phyloP scores from a whole-genome alignment of 2,797 vertebrate genomes.

The Borostomias antarcticus region DNA sequence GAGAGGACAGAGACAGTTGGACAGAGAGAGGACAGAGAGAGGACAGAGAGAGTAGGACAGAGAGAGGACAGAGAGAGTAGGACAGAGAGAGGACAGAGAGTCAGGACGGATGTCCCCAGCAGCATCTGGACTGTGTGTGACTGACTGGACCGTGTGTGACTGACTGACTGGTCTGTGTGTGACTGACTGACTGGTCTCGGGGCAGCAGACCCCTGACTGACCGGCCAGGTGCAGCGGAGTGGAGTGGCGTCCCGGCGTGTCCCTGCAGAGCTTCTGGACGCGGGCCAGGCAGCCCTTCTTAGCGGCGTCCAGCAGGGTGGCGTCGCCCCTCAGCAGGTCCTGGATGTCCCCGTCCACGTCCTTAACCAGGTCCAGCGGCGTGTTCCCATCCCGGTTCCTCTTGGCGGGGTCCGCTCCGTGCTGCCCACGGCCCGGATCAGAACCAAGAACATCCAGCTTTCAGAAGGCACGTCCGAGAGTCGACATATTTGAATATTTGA shows the following conservation, averaged over 20 bases:
- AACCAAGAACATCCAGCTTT: no score
- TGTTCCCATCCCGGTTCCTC: constrained; percentile 89
- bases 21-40: not conserved
- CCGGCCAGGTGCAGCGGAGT: constrained; percentile 88
- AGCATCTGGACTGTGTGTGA: no score
- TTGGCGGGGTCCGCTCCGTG: constrained; percentile 89
- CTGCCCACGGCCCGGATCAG: constrained; percentile 53
- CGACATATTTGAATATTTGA: no score
- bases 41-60: no score
- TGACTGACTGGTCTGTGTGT: no score
- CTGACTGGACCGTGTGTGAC: no score
- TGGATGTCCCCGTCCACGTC: constrained; percentile 90
- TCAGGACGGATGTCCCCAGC: no score
- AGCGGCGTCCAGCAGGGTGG: constrained; percentile 87
- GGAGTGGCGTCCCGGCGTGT: constrained; percentile 88
- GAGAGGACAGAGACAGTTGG: not conserved
- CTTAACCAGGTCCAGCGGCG: constrained; percentile 87
- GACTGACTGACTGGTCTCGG: no score
- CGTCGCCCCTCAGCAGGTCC: constrained; percentile 86
- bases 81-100: no score
- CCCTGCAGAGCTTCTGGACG: constrained; percentile 88
- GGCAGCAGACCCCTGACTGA: constrained; percentile 37
- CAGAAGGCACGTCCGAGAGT: no score
- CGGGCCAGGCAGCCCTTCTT: constrained; percentile 90
- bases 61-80: no score